phyloP scores from a whole-genome alignment of 2,888 invertebrate genomes.

The Steinernema hermaphroditum region DNA sequence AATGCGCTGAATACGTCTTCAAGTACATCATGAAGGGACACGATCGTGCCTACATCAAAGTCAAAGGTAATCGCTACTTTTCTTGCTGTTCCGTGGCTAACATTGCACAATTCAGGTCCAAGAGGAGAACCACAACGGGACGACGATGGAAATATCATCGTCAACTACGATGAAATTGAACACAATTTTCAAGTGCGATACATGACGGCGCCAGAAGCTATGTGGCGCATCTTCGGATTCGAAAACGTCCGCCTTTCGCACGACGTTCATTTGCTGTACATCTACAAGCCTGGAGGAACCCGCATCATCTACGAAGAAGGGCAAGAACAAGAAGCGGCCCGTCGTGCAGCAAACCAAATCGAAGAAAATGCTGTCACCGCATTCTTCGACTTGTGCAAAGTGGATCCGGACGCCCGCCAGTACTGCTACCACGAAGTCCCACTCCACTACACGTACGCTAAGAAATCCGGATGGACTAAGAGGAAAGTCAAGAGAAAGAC shows the following conservation, averaged over 20 bases:
- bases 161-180: conserved; percentile 7
- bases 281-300: background rate
- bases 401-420: background rate
- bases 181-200: background rate
- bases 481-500: background rate
- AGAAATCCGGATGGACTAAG: background rate
- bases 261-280: background rate
- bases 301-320: background rate
- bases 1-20: conserved; percentile 40
- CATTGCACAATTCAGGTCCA: background rate
- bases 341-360: background rate
- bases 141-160: background rate
- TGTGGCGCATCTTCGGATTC: background rate
- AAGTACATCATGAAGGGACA: conserved; percentile 57
- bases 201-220: background rate
- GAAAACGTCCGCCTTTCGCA: background rate
- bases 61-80: background rate
- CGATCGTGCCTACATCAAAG: conserved; percentile 33
- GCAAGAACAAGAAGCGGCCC: background rate
- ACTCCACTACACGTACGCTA: background rate
- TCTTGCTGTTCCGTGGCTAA: background rate
- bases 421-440: background rate
- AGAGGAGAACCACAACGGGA: background rate
- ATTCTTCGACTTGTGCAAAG: background rate
- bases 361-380: background rate